phyloP scores from a whole-genome alignment of 2,113 vertebrate genomes.

The Indicator indicator region DNA sequence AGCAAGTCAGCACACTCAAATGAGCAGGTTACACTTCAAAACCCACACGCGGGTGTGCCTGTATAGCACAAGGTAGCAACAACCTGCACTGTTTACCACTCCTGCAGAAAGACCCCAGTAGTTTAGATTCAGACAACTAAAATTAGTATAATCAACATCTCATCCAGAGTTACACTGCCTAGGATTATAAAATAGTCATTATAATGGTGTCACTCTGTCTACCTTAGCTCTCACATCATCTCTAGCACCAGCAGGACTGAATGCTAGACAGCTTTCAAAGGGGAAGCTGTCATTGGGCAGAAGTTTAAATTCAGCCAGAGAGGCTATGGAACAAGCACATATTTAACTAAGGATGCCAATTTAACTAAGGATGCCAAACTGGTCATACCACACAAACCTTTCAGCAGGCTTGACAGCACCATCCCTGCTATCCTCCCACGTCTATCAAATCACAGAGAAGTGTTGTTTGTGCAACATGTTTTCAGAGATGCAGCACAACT shows the following conservation, averaged over 20 bases:
- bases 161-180: not conserved
- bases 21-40: not conserved
- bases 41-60: not conserved
- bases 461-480: not conserved
- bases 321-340: not conserved
- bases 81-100: not conserved
- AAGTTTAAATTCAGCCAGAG: not conserved
- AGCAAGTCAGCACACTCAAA: not conserved
- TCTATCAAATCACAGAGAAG: not conserved
- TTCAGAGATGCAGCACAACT: not conserved
- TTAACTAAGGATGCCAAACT: constrained; percentile 13
- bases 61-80: not conserved
- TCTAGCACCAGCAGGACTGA: not conserved
- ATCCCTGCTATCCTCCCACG: not conserved
- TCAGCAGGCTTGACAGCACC: not conserved
- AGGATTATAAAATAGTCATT: not conserved
- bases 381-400: not conserved
- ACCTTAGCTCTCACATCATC: not conserved
- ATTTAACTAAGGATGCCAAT: not conserved
- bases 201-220: constrained; percentile 18
- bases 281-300: not conserved
- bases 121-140: not conserved
- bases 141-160: constrained; percentile 23
- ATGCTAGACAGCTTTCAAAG: not conserved
- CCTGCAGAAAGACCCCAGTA: not conserved